Conservation (phyloP, 2,797 vertebrate genomes). For the Cheracebus regulus region DNA sequence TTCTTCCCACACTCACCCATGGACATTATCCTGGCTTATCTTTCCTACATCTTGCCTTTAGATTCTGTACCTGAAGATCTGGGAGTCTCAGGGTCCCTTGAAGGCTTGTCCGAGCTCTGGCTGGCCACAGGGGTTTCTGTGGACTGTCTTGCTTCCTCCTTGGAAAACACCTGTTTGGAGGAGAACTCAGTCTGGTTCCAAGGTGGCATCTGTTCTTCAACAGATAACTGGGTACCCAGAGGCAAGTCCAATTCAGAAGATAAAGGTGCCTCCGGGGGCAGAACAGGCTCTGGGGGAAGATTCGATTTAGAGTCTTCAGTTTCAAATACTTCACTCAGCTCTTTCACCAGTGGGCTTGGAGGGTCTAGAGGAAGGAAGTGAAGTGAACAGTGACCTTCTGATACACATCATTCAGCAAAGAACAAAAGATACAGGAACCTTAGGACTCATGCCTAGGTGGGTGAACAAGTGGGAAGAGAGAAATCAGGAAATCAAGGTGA, state of each 20-base stretch:
- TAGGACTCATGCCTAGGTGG: not conserved
- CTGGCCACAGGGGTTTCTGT: not conserved
- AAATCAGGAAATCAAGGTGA: not conserved
- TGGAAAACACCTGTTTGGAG: conserved; percentile 36
- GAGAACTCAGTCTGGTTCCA: conserved; percentile 29
- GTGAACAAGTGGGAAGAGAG: not conserved
- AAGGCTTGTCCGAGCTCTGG: conserved; percentile 60
- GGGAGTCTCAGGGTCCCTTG: conserved; percentile 33
- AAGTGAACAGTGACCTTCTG: not conserved
- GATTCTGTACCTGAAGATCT: conserved; percentile 76
- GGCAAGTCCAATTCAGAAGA: conserved; percentile 26
- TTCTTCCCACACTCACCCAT: not conserved
- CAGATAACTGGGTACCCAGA: conserved; percentile 32
- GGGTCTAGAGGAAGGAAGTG: conserved; percentile 69
- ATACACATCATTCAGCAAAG: not conserved
- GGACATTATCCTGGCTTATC: not conserved
- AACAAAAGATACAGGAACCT: not conserved
- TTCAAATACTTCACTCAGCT: conserved; percentile 82
- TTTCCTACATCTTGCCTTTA: not conserved
- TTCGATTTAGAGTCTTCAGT: not conserved
- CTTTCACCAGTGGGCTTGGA: conserved; percentile 77
- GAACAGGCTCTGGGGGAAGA: not conserved
- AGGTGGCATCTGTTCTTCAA: conserved; percentile 17
- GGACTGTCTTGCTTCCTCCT: conserved; percentile 27
- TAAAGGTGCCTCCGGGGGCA: conserved; percentile 3